A percentile compares a stretch with the other conserved stretches of the same genome.
Conservation (phyloP, 2,888 invertebrate genomes). For the Oasisia sp. region DNA sequence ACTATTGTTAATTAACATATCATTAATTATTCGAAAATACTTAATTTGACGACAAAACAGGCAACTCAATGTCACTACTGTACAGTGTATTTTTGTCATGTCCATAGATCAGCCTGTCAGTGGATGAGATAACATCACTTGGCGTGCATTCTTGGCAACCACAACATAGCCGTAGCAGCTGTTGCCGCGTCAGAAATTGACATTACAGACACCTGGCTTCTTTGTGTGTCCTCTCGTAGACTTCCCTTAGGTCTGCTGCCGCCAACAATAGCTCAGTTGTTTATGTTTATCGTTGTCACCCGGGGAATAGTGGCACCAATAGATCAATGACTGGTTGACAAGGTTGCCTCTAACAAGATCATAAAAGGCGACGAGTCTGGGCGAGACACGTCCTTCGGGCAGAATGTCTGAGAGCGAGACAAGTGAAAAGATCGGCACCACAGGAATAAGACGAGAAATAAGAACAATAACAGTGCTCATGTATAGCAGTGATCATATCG, state of each 20-base stretch:
- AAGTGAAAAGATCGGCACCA: background rate
- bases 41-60: too few relatives aligned
- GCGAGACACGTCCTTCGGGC: background rate
- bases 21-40: too few relatives aligned
- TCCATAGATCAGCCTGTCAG: too few relatives aligned
- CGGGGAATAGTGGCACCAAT: background rate
- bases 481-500: too few relatives aligned
- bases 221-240: background rate
- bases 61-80: too few relatives aligned
- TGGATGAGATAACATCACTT: too few relatives aligned
- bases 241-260: background rate
- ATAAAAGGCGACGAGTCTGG: background rate
- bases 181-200: background rate
- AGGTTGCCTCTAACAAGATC: background rate
- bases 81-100: too few relatives aligned
- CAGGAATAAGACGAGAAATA: too few relatives aligned
- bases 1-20: too few relatives aligned
- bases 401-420: background rate
- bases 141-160: background rate
- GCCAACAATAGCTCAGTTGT: background rate
- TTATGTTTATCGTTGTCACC: background rate
- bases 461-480: too few relatives aligned
- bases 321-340: background rate
- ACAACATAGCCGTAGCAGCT: background rate
- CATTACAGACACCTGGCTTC: background rate